Conservation (phyloP, 2,113 vertebrate genomes). For the Gnathonemus echidnorhynchus region DNA sequence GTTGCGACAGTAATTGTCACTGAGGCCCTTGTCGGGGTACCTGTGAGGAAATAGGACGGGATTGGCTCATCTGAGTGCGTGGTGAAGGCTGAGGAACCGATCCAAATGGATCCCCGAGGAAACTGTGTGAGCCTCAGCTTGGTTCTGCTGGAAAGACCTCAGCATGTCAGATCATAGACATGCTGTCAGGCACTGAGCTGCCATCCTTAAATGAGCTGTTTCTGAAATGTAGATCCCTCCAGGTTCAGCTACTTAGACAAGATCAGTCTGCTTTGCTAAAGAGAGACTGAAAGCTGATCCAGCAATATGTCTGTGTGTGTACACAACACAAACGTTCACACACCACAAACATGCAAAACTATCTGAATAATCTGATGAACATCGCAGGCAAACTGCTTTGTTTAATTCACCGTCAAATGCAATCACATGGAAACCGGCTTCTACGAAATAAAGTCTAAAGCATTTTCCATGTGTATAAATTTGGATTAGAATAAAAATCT, state of each 20-base stretch:
- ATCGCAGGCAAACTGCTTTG: background rate
- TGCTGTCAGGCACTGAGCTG: no score
- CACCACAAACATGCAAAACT: background rate
- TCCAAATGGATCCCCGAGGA: background rate
- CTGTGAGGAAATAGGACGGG: constrained; percentile 55
- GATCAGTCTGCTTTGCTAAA: background rate
- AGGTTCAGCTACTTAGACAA: background rate
- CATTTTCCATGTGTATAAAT: constrained; percentile 1
- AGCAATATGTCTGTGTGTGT: background rate
- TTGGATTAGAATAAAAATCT: constrained; percentile 5
- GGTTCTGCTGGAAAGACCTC: background rate
- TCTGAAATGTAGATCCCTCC: background rate
- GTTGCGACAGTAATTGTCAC: constrained; percentile 98
- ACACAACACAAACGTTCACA: background rate
- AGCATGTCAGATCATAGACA: background rate
- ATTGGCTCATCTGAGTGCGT: background rate
- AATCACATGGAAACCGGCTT: background rate
- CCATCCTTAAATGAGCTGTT: constrained; percentile 1
- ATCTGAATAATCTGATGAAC: background rate
- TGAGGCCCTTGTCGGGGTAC: constrained; percentile 85
- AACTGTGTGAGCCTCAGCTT: background rate
- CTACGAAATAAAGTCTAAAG: background rate
- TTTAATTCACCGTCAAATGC: background rate
- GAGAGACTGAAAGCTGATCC: background rate
- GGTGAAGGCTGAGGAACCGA: background rate